Conservation (phyloP, 2,797 vertebrate genomes). For the Rhinichthys osculus region DNA sequence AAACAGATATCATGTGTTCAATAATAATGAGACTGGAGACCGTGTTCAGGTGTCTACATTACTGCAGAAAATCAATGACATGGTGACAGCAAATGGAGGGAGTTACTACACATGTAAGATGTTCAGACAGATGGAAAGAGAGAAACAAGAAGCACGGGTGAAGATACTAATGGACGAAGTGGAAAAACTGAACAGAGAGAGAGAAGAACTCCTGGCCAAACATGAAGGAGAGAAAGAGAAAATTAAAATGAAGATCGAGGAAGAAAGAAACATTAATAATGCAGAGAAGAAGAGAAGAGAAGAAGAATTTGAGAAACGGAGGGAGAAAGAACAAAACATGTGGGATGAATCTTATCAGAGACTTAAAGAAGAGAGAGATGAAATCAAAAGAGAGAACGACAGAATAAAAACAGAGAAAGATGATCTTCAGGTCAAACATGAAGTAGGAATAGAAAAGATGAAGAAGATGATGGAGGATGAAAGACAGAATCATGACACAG, state of each 20-base stretch:
- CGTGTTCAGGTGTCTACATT: not conserved
- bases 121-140: not conserved
- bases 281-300: not conserved
- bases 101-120: conserved; percentile 1
- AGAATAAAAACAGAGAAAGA: conserved; percentile 40
- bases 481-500: not conserved
- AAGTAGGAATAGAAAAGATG: not conserved
- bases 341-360: not conserved
- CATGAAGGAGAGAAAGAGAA: not conserved
- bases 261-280: not conserved
- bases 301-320: not conserved
- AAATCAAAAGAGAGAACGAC: not conserved
- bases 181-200: accelerated
- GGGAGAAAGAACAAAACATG: not conserved
- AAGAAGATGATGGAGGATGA: not conserved
- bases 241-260: not conserved
- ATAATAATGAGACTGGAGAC: not conserved
- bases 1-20: conserved; percentile 24
- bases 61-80: conserved; percentile 25
- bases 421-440: not conserved
- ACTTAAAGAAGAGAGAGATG: conserved; percentile 62
- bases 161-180: not conserved
- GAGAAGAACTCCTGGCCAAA: not conserved
- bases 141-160: not conserved
- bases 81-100: not conserved